These are phyloP conservation scores for Delphinapterus leucas DNA, from an alignment of 2,113 vertebrate genomes.

Conservation along the genomic window DNA sequence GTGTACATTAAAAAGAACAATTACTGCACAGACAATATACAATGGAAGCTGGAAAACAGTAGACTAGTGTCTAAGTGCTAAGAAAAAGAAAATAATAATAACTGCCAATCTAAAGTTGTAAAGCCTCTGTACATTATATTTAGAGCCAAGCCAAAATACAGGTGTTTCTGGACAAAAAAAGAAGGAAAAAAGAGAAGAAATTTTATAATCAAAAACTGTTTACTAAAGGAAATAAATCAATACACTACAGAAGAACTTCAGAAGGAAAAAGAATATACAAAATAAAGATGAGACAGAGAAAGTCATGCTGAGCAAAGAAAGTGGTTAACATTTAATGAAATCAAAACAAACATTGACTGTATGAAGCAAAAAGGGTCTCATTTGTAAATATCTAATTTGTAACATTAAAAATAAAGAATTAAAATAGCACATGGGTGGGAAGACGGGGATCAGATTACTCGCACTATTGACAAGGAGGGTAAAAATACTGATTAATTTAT, in stretches of 20 bases:
- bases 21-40: neutral
- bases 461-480: neutral
- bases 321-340: neutral
- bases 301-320: neutral
- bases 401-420: neutral
- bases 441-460: neutral
- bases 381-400: neutral
- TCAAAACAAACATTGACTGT: neutral
- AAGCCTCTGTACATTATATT: neutral
- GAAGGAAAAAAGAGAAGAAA: neutral
- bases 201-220: neutral
- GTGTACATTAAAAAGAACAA: neutral
- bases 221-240: conserved; percentile 9
- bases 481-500: neutral
- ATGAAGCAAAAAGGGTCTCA: neutral
- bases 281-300: neutral
- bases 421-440: neutral
- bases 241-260: neutral
- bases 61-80: neutral
- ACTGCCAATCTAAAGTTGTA: neutral
- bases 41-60: neutral
- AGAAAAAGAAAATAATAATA: neutral
- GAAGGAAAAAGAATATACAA: neutral
- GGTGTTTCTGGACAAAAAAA: neutral
- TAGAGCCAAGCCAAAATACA: neutral